Evolutionary conservation across 2,888 invertebrate genomes (phyloP).

Genomic region (Sarcophaga rosellei): DNA sequence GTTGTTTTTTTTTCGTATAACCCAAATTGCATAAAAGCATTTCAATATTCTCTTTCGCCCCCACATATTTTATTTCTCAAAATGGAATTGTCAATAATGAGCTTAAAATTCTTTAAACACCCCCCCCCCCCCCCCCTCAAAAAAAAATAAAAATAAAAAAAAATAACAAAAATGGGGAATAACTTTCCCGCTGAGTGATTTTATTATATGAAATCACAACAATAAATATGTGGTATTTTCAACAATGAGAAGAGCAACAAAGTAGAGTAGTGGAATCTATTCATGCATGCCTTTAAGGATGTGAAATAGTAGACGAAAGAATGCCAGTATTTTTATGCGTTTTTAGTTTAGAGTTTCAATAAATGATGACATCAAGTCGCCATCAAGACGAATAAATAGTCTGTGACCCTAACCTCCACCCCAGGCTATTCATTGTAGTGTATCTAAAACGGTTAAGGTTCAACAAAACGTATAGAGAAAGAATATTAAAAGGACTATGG

Average conservation of each 20-base stretch:
- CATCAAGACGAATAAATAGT: slow-evolving; percentile 54
- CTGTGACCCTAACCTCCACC: background rate
- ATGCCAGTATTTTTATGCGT: background rate
- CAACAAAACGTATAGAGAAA: background rate
- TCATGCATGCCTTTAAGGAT: background rate
- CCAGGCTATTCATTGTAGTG: background rate
- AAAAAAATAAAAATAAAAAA: too few relatives aligned
- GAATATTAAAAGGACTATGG: background rate
- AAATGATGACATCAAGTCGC: slow-evolving; percentile 64
- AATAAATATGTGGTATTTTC: slow-evolving; percentile 1
- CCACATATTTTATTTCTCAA: background rate
- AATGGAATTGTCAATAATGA: background rate
- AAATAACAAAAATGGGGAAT: too few relatives aligned
- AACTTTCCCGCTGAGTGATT: too few relatives aligned
- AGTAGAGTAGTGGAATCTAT: background rate
- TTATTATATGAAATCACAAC: slow-evolving; percentile 19
- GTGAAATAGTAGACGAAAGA: background rate
- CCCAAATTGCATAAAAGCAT: slow-evolving; percentile 44
- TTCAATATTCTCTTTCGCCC: background rate
- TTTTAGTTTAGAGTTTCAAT: slow-evolving; percentile 41
- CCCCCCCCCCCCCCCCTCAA: background rate
- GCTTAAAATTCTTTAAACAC: background rate
- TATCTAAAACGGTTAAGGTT: background rate
- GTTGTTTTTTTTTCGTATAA: slow-evolving; percentile 25
- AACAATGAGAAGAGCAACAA: background rate